Percentiles rank a stretch among this genome's conserved stretches.
These are phyloP conservation scores for Microctonus brassicae DNA, from an alignment of 2,888 invertebrate genomes.

Conservation along the genomic window DNA sequence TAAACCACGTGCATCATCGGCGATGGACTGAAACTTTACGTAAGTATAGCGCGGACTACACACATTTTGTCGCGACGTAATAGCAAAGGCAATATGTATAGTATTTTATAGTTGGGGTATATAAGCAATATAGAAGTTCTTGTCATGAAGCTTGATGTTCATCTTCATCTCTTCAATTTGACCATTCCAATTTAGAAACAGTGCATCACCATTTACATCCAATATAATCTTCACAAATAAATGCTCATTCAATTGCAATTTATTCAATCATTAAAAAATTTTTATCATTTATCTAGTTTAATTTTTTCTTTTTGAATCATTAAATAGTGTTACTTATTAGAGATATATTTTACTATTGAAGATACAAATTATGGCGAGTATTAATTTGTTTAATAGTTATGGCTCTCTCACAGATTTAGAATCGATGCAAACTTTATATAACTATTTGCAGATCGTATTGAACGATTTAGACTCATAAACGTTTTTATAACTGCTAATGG, in stretches of 20 bases:
- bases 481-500: no score
- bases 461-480: no score
- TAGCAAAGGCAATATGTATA: neutral
- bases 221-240: neutral
- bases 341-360: no score
- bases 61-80: neutral
- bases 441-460: slow-evolving; percentile 59
- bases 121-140: neutral
- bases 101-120: neutral
- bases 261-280: neutral
- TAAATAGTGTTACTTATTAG: no score
- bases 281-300: neutral
- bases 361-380: slow-evolving; percentile 17
- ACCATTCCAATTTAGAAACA: slow-evolving; percentile 1
- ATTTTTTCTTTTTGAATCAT: neutral
- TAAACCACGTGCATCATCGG: neutral
- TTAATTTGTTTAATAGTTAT: slow-evolving; percentile 9
- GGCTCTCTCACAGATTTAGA: slow-evolving; percentile 50
- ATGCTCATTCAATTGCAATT: neutral
- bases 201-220: neutral
- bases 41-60: neutral
- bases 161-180: neutral
- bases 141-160: neutral
- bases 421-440: slow-evolving; percentile 62
- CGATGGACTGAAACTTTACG: neutral